A percentile compares a stretch with the other conserved stretches of the same genome.
Conservation (phyloP, 2,113 vertebrate species). For the Oryzias woworae region DNA sequence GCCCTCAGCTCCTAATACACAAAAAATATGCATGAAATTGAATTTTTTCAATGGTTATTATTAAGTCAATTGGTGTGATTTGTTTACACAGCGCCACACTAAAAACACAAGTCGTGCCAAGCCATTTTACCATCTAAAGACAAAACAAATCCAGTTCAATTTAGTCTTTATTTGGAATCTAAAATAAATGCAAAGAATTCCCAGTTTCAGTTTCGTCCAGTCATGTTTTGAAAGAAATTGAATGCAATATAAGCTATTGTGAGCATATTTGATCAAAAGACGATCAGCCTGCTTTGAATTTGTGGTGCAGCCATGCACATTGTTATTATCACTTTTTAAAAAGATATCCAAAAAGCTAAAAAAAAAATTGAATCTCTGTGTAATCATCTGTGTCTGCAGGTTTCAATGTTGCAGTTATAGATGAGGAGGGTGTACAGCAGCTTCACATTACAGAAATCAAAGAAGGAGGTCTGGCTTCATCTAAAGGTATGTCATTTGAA, state of each 20-base stretch:
- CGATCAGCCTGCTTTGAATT: constrained; percentile 30
- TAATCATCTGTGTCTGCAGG: constrained; percentile 70
- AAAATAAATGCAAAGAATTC: no score
- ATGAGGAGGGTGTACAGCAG: constrained; percentile 87
- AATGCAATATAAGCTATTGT: constrained; percentile 6
- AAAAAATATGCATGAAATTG: constrained; percentile 31
- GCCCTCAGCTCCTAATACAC: constrained; percentile 10
- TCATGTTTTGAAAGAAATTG: constrained; percentile 39
- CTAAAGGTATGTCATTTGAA: constrained; percentile 80
- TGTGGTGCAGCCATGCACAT: constrained; percentile 9
- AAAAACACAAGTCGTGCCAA: no score
- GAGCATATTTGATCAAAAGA: constrained; percentile 24
- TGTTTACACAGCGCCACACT: no score
- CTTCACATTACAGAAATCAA: constrained; percentile 88
- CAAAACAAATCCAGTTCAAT: no score
- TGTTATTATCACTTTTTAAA: constrained; percentile 24
- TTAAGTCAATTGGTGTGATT: constrained; percentile 25
- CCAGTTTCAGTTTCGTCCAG: no score
- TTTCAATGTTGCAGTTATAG: constrained; percentile 87
- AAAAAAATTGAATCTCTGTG: constrained; percentile 6
- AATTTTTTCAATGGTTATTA: constrained; percentile 42
- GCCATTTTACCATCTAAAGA: no score
- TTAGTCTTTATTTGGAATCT: no score
- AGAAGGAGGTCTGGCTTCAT: constrained; percentile 85
- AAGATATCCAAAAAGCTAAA: neutral